Evolutionary conservation across 2,888 invertebrate species (phyloP).

Genomic region (Bursaphelenchus okinawaensis): DNA sequence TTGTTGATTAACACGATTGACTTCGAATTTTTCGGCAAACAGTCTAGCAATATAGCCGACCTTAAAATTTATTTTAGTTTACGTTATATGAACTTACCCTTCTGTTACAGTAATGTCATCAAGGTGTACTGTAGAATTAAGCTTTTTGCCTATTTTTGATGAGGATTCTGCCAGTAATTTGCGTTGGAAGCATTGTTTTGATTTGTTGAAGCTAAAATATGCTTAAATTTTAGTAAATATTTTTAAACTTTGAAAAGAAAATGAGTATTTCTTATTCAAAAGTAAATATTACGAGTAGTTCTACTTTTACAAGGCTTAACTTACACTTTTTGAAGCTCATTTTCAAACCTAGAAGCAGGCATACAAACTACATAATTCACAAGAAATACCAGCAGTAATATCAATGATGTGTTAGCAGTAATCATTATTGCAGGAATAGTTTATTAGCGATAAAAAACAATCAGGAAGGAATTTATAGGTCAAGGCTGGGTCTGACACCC

Average conservation of each 20-base stretch:
- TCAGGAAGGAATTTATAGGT: not conserved
- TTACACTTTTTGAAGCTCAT: not conserved
- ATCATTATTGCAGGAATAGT: not conserved
- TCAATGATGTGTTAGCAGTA: too few relatives aligned
- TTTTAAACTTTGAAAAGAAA: too few relatives aligned
- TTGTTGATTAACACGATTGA: not conserved
- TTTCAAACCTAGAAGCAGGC: not conserved
- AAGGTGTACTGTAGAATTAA: not conserved
- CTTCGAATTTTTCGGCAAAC: not conserved
- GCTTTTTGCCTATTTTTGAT: not conserved
- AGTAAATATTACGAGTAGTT: too few relatives aligned
- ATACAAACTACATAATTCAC: too few relatives aligned
- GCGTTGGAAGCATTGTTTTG: not conserved
- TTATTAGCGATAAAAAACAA: not conserved
- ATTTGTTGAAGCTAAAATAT: not conserved
- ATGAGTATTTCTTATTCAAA: not conserved
- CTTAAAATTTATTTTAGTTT: too few relatives aligned
- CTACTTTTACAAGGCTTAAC: too few relatives aligned
- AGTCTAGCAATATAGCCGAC: not conserved
- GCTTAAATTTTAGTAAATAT: too few relatives aligned
- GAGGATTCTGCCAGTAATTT: not conserved
- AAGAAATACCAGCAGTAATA: too few relatives aligned
- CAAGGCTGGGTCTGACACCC: not conserved
- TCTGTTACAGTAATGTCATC: not conserved
- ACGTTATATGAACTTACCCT: not conserved